Evolutionary conservation across 2,888 invertebrate genomes (phyloP), one percentile per base, ranked within the genome.

Genomic region (Onthophagus sagittarius): DNA sequence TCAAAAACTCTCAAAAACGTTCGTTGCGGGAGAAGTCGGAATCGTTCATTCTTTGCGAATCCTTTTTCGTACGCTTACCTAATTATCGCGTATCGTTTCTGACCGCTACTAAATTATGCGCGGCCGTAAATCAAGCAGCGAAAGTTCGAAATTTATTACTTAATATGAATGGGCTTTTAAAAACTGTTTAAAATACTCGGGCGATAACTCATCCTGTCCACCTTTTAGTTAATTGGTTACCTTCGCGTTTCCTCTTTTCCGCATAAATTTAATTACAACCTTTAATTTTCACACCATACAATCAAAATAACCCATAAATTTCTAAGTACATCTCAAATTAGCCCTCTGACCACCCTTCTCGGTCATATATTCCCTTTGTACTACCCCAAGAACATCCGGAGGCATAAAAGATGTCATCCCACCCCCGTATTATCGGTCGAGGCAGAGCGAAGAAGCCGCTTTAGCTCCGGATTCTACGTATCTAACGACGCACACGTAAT

Each of bases 401-500:
- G 39, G 39, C 39, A 53, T 53, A 53, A 53, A 53, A 53, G 39
- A 53, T 53, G 39, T 53, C 39, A 53, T 53, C 39, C 39, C 39
- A 53, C 39, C 39, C 39, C 39, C 39, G 11, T 53, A 53, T 53
- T 53, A 53, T 53, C 39, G 11, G 39, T 53, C 9, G 39, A 53
- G 6, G 39, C 39, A 53, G 39, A 53, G 39, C 39, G 39, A 53
- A 53, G 39, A 53, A 53, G 39, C 9, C 39, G 39, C 4, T 53
- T 53, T 53, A 11, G 39, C 39, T 53, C 82, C 81, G 83, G 83
- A 84, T 84, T 83, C 83, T 84, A 83, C 80, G 81, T 82, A 83
- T 83, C 84, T 84, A 85, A 84, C 84, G 85, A 84, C 81, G 83
- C 84, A 84, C 83, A 84, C 84, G 83, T 84, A 85, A 85, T 85